phyloP scores from a whole-genome alignment of 2,888 invertebrate species.

The Ennomos erosarius region DNA sequence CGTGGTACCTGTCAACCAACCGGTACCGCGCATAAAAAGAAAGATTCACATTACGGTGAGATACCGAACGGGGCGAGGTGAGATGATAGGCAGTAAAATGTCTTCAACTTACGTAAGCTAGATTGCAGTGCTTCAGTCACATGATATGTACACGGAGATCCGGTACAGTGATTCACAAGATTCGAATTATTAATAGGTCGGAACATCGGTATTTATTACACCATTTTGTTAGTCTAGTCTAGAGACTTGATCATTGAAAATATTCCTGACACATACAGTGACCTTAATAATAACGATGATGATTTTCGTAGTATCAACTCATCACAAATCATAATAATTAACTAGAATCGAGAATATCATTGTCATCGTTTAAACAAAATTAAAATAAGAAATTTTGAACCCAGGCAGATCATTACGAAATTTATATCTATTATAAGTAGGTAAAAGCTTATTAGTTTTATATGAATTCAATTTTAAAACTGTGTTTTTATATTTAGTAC shows the following conservation, averaged over 20 bases:
- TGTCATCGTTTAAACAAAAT: too few species aligned
- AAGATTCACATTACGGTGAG: slow-evolving; percentile 1
- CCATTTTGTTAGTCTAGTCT: slow-evolving; percentile 1
- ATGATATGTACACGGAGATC: slow-evolving; percentile 43
- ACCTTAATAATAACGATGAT: too few species aligned
- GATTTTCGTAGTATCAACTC: too few species aligned
- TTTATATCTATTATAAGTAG: too few species aligned
- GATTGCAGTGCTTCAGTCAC: slow-evolving; percentile 31
- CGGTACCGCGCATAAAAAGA: not conserved
- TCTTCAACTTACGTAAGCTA: slow-evolving; percentile 47
- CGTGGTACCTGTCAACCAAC: too few species aligned
- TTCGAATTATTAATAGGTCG: slow-evolving; percentile 23
- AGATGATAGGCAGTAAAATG: slow-evolving; percentile 36
- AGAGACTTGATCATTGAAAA: not conserved
- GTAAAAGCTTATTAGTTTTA: too few species aligned
- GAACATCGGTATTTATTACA: slow-evolving; percentile 4
- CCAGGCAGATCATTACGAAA: too few species aligned
- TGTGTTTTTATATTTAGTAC: too few species aligned
- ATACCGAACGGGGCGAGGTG: slow-evolving; percentile 9
- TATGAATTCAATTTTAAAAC: too few species aligned
- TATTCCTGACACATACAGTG: not conserved
- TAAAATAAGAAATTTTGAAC: too few species aligned
- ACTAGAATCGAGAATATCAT: too few species aligned
- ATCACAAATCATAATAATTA: too few species aligned
- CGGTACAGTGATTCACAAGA: slow-evolving; percentile 40